Base-by-base conservation (phyloP, 2,797 vertebrate species). In the Agapornis canus region DNA sequence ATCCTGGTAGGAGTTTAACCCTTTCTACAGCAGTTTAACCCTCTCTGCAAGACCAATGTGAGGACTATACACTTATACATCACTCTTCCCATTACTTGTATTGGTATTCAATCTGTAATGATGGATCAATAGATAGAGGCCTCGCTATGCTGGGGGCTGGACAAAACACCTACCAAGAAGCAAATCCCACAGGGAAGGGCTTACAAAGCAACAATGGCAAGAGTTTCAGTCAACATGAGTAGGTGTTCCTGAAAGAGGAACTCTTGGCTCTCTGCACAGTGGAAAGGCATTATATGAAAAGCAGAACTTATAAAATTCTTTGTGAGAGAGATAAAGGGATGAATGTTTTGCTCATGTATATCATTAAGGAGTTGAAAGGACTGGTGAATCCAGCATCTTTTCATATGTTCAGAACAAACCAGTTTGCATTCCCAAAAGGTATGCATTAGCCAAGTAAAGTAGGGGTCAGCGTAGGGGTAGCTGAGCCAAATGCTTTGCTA, bases 271-370 rank as follows among this genome's bases (percentile, higher is more conserved):
- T 76, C 82, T 21, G 49, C 43, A 51, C 39, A 72, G 65, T 45
- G 47, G 31, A 42, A 76, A 94, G 52, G 32, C 78, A 57, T 89
- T 45, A 80, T 11, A 32, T 4, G 11, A 42, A 65, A 37, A 81
- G 42, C n/a, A 91, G n/a, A 86, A 86, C 49, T 57, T 79, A 96
- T 86, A 91, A 88, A 91, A 70, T 45, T 59, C 40, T 89, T 92
- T 89, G 48, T 56, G 73, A 85, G 52, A 52, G 35, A 91, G 85
- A 90, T 59, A 75, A 92, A 92, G 86, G 63, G 54, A 61, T 43
- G 42, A 85, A 26, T 57, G 56, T 11, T 75, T 75, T 81, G 85
- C 52, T 72, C 48, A 31, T 23, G 23, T 73, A 82, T 29, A 52
- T 65, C 51, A 79, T 69, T 90, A 88, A 76, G 37, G 40, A 88